phyloP scores from a whole-genome alignment of 2,797 vertebrate species.

The Syndactyla subalaris region DNA sequence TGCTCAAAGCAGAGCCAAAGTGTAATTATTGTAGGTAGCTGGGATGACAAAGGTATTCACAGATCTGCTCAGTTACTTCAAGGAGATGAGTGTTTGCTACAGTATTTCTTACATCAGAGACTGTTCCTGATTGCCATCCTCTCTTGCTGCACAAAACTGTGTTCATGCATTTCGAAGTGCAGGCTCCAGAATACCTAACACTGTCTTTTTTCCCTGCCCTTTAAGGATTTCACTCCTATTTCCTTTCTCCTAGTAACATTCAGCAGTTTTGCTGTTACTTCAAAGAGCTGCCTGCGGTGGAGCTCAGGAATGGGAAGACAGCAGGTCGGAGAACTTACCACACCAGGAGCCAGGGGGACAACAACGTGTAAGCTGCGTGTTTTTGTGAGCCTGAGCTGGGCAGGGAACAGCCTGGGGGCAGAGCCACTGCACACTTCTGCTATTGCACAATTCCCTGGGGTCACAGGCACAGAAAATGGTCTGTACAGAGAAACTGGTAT shows the following conservation, averaged over 20 bases:
- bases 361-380: constrained; percentile 89
- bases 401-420: background rate
- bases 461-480: background rate
- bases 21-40: background rate
- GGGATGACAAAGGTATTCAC: background rate
- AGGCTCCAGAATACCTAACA: background rate
- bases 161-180: background rate
- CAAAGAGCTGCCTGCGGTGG: constrained; percentile 95
- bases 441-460: background rate
- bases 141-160: background rate
- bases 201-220: background rate
- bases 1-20: background rate
- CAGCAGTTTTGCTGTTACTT: constrained; percentile 98
- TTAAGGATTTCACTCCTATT: background rate
- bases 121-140: background rate
- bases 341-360: constrained; percentile 97
- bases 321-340: constrained; percentile 96
- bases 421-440: background rate
- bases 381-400: background rate
- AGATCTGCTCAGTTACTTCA: background rate
- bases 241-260: constrained; percentile 86
- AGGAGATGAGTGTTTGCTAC: background rate
- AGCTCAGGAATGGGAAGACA: constrained; percentile 95
- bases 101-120: background rate
- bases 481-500: background rate